Evolutionary conservation across 2,797 vertebrate genomes (phyloP).

Genomic region (Triplophysa yarkandensis): DNA sequence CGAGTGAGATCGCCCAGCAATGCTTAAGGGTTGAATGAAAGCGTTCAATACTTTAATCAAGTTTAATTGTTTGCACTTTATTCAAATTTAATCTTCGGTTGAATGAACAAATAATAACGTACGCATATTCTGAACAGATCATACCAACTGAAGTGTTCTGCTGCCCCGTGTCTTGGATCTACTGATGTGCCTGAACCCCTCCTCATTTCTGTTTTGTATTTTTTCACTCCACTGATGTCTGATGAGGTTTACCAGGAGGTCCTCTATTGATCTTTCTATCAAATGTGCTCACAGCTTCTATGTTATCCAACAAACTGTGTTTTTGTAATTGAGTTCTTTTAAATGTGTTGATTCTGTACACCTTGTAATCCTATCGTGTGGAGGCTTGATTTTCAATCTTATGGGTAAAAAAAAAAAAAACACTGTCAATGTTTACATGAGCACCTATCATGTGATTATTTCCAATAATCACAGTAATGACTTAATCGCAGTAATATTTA

Average conservation of each 20-base stretch:
- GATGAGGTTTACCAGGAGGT: constrained; percentile 35
- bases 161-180: constrained; percentile 36
- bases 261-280: constrained; percentile 10
- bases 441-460: too few species aligned
- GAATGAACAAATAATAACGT: constrained; percentile 37
- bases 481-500: too few species aligned
- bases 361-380: not conserved
- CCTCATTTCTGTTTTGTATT: constrained; percentile 26
- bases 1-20: constrained; percentile 68
- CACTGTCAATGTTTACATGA: too few species aligned
- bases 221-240: constrained; percentile 36
- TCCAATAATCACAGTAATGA: too few species aligned
- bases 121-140: constrained; percentile 36
- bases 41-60: constrained; percentile 80
- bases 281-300: constrained; percentile 19
- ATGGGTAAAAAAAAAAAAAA: too few species aligned
- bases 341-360: constrained; percentile 12
- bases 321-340: constrained; percentile 22
- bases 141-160: constrained; percentile 44
- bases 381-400: not conserved
- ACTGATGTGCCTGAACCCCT: not conserved
- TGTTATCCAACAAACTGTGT: constrained; percentile 3
- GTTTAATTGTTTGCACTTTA: constrained; percentile 73
- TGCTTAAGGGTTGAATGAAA: constrained; percentile 72
- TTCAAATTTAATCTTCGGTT: constrained; percentile 73